These are phyloP conservation scores for Gymnorhina tibicen DNA, from an alignment of 2,113 vertebrate species.

Conservation along the genomic window DNA sequence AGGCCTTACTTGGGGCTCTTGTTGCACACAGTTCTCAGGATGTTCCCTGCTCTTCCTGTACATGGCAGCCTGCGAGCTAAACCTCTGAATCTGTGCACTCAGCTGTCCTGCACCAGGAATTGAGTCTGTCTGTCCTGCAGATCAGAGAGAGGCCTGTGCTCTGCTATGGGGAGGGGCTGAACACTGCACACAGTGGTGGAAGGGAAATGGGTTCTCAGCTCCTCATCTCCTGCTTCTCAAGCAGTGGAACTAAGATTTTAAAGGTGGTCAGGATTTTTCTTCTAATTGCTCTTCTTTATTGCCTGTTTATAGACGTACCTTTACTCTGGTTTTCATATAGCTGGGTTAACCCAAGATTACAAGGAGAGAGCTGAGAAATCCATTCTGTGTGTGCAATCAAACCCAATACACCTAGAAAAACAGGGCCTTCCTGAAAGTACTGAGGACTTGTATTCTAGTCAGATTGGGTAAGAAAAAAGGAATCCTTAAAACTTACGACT, in stretches of 20 bases:
- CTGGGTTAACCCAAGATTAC: background rate
- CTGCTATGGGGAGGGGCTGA: background rate
- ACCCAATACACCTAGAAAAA: background rate
- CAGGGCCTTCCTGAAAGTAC: background rate
- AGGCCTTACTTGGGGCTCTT: background rate
- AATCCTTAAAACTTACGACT: background rate
- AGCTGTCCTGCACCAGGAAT: background rate
- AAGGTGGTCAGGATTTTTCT: background rate
- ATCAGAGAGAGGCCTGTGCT: background rate
- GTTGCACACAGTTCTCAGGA: background rate
- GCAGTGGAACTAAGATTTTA: background rate
- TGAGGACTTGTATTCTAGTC: background rate
- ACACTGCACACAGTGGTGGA: background rate
- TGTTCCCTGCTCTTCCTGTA: background rate
- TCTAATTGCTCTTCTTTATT: background rate
- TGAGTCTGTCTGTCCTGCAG: background rate
- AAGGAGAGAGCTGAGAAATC: background rate
- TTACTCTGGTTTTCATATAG: background rate
- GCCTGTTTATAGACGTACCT: background rate
- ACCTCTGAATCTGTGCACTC: too few relatives aligned
- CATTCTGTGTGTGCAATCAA: background rate
- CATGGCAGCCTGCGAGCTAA: background rate
- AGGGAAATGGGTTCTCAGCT: background rate
- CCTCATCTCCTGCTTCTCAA: background rate
- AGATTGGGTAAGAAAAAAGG: background rate